A percentile compares a stretch with the other conserved stretches of the same genome.
These are phyloP conservation scores for Meteorus cinctellus DNA, from an alignment of 2,888 invertebrate species.

Conservation along the genomic window DNA sequence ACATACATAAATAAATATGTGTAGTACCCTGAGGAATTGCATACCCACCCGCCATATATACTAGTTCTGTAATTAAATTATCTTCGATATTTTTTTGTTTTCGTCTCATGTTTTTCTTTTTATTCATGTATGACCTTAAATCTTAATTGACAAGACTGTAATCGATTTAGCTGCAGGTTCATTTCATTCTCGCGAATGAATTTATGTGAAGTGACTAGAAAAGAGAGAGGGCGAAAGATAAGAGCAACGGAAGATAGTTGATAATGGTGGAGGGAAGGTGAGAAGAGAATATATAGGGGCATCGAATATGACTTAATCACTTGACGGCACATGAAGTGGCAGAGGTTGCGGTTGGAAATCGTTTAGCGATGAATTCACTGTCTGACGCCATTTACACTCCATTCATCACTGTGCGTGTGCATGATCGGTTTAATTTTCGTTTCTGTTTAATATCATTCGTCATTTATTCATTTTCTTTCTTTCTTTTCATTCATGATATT, in stretches of 20 bases:
- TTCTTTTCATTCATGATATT: background rate
- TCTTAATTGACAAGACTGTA: constrained; percentile 20
- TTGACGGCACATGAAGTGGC: background rate
- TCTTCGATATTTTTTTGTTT: constrained; percentile 16
- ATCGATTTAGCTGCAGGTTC: constrained; percentile 37
- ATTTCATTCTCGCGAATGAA: constrained; percentile 18
- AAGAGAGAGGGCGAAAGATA: background rate
- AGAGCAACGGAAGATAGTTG: background rate
- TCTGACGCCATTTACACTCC: constrained; percentile 26
- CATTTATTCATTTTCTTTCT: background rate
- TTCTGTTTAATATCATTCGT: background rate
- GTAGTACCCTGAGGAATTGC: background rate
- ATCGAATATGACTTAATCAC: constrained; percentile 40
- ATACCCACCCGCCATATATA: background rate
- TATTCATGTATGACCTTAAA: background rate
- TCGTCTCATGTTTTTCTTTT: background rate
- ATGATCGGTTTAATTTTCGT: background rate
- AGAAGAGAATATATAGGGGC: constrained; percentile 23
- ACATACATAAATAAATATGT: background rate
- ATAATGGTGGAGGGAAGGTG: background rate
- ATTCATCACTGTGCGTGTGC: constrained; percentile 18
- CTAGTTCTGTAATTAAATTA: constrained; percentile 37
- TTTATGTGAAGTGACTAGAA: constrained; percentile 27
- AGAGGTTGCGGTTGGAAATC: constrained; percentile 25
- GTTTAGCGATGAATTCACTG: constrained; percentile 32